Evolutionary conservation across 2,113 vertebrate species (phyloP), one percentile per base, ranked within the genome.

Genomic region (Ceuthmochares aereus): DNA sequence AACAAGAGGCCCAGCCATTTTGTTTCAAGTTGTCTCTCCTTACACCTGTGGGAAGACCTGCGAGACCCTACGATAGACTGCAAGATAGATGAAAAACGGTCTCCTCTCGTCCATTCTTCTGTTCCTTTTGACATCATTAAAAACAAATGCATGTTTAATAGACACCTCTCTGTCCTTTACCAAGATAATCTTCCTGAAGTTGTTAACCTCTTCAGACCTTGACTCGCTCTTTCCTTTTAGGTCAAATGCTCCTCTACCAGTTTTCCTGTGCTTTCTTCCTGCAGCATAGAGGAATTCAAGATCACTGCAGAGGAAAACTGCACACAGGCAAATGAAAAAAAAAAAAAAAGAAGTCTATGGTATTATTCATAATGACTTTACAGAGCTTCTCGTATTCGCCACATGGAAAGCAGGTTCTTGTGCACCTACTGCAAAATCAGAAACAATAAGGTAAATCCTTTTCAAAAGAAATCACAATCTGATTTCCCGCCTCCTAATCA

Each of bases 1-100:
- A 69, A 51, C 14, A 37, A 30, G 54, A 45, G 11, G 23, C 18
- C 16, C 19, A 21, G 36, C 7, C 12, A 13, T 8, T 69, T 63
- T 45, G 14, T 43, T 66, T 40, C 0, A 5, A 73, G 36, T 54
- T 54, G 9, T 42, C 58, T 56, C 43, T 68, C 42, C 40, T 62
- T 30, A 42, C 19, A 54, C 22, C n/a, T 45, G 10, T 14, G 36
- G 26, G 9, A 40, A 62, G 36, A 34, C 36, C 51, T 32, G 18
- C 1, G 14, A 25, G 11, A 32, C 29, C 26, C 20, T 5, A 3
- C 0, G 0, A 45, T 29, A 34, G 16, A 30, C n/a, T 26, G 12
- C 0, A 11, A 82, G 19, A 47, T 10, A 52, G 54, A 78, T 78
- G 47, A 27, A 36, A 82, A 58, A 7, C 0, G 0, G 3, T 49